Percentiles rank a stretch among this genome's conserved stretches.
Evolutionary conservation across 2,888 invertebrate genomes (phyloP).

Genomic region (Synergus gifuensis): DNA sequence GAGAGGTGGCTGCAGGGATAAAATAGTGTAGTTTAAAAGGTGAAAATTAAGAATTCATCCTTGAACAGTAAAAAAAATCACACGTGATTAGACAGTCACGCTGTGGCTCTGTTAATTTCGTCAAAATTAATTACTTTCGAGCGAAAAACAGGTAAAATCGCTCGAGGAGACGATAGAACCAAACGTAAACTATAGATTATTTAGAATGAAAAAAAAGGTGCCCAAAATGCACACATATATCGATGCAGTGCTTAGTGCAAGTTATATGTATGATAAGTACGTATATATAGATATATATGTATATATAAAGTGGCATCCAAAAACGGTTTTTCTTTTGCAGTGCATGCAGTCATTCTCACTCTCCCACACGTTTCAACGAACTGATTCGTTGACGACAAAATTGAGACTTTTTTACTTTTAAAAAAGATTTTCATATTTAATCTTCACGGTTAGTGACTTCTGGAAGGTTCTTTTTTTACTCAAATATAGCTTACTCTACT

Average conservation of each 20-base stretch:
- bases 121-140: constrained; percentile 50
- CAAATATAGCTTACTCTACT: constrained; percentile 73
- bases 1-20: constrained; percentile 48
- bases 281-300: constrained; percentile 66
- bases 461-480: constrained; percentile 48
- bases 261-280: constrained; percentile 76
- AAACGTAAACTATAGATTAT: constrained; percentile 71
- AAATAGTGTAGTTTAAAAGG: constrained; percentile 4
- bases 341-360: constrained; percentile 78
- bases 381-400: constrained; percentile 43
- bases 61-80: constrained; percentile 70
- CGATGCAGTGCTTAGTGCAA: constrained; percentile 78
- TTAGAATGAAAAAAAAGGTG: constrained; percentile 76
- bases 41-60: constrained; percentile 61
- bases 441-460: constrained; percentile 28
- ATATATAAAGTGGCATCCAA: constrained; percentile 75
- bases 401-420: constrained; percentile 37
- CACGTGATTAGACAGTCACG: constrained; percentile 64
- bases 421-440: constrained; percentile 40
- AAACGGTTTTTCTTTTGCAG: constrained; percentile 76
- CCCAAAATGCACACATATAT: constrained; percentile 78
- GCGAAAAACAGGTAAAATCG: constrained; percentile 61
- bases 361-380: constrained; percentile 73
- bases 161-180: constrained; percentile 65
- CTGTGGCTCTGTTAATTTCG: constrained; percentile 49